A percentile compares a stretch with the other conserved stretches of the same genome.
These are phyloP conservation scores for Prochilodus magdalenae DNA, from an alignment of 2,113 vertebrate species.

Conservation along the genomic window DNA sequence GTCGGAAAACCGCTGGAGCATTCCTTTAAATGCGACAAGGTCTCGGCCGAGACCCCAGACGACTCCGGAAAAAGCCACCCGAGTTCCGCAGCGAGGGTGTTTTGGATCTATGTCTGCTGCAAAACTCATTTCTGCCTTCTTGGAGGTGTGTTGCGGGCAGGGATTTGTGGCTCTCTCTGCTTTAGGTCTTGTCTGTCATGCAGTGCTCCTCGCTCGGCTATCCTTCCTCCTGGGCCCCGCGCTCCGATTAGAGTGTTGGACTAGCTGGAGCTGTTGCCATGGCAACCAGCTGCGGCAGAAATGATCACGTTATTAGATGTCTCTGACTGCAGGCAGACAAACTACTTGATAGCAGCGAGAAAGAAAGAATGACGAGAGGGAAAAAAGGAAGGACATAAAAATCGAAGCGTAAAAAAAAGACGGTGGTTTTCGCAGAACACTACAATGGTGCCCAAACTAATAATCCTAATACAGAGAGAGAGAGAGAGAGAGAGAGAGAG, in stretches of 20 bases:
- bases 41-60: constrained; percentile 12
- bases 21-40: neutral
- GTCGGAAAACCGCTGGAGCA: neutral
- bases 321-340: constrained; percentile 74
- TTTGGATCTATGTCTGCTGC: neutral
- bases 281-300: constrained; percentile 75
- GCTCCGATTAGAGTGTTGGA: constrained; percentile 33
- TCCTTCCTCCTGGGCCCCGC: constrained; percentile 50
- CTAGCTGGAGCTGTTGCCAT: constrained; percentile 65
- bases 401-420: constrained; percentile 22
- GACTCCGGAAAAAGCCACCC: neutral
- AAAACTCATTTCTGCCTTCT: constrained; percentile 25
- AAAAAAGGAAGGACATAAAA: constrained; percentile 18
- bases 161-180: constrained; percentile 22
- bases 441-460: constrained; percentile 44
- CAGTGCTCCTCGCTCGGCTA: constrained; percentile 30
- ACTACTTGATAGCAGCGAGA: constrained; percentile 62
- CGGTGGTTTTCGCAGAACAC: constrained; percentile 57
- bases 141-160: neutral
- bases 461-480: constrained; percentile 21
- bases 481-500: constrained; percentile 14
- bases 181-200: constrained; percentile 44
- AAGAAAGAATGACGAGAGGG: neutral
- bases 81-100: neutral
- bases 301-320: constrained; percentile 83